Percentiles rank a stretch among this genome's conserved stretches.
phyloP scores from a whole-genome alignment of 2,113 vertebrate species.

The Chloropsis cyanopogon region DNA sequence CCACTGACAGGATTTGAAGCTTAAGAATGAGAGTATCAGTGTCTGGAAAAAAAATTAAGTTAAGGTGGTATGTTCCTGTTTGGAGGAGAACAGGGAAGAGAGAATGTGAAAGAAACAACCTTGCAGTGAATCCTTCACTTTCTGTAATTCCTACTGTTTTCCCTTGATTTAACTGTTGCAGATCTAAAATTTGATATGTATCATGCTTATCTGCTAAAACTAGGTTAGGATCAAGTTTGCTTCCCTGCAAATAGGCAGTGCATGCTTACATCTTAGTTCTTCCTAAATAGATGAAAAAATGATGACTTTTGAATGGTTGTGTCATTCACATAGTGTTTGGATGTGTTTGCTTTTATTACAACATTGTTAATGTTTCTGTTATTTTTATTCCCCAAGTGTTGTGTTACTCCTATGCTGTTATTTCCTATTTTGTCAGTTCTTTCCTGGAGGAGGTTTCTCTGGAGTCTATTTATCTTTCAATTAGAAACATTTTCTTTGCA shows the following conservation, averaged over 20 bases:
- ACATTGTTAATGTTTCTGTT: not conserved
- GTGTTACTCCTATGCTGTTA: not conserved
- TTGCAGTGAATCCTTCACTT: not conserved
- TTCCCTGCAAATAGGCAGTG: not conserved
- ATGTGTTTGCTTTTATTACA: not conserved
- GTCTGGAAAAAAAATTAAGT: not conserved
- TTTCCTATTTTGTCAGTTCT: conserved; percentile 9
- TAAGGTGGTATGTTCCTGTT: not conserved
- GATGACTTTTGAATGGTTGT: not conserved
- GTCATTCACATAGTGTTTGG: not conserved
- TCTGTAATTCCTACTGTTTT: not conserved
- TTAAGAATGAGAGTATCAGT: not conserved
- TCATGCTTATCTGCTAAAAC: not conserved
- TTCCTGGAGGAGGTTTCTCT: conserved; percentile 33
- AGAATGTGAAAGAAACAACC: not conserved
- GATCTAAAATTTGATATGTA: not conserved
- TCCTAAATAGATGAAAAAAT: not conserved
- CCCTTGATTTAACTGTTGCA: not conserved
- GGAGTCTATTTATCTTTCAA: conserved; percentile 44
- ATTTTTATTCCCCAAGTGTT: not conserved
- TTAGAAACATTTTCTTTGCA: conserved; percentile 25
- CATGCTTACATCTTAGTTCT: not conserved
- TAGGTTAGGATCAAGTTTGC: not conserved
- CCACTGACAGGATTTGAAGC: not conserved
- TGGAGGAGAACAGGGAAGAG: not conserved